phyloP scores from a whole-genome alignment of 2,797 vertebrate genomes.

The Luscinia luscinia region DNA sequence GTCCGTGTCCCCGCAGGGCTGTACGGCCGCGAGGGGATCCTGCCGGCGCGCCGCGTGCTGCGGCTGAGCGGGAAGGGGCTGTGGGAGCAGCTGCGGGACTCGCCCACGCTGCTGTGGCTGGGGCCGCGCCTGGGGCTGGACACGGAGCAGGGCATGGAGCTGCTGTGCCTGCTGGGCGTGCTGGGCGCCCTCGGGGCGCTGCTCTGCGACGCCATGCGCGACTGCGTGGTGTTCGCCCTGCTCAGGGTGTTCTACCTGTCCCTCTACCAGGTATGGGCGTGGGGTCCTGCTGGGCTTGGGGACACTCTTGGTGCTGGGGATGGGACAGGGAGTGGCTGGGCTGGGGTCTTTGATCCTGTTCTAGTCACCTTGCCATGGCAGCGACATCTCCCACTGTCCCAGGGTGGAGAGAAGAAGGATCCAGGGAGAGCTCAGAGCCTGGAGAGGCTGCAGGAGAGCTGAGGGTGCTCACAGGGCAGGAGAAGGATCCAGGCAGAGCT shows the following conservation, averaged over 20 bases:
- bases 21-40: not conserved
- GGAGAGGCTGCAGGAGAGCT: no score
- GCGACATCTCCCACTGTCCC: no score
- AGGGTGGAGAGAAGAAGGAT: no score
- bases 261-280: not conserved
- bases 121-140: not conserved
- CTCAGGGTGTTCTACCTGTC: not conserved
- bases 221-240: not conserved
- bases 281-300: no score
- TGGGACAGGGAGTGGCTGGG: no score
- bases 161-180: not conserved
- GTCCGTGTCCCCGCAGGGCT: not conserved
- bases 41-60: not conserved
- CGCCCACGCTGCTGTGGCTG: not conserved
- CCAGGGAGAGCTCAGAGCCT: no score
- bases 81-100: not conserved
- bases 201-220: not conserved
- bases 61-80: not conserved
- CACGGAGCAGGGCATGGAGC: not conserved
- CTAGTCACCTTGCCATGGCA: no score
- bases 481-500: no score
- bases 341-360: no score
- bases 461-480: no score
- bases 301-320: no score
- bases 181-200: not conserved